Conservation (phyloP, 2,888 invertebrate genomes). For the Scrobipalpa costella region DNA sequence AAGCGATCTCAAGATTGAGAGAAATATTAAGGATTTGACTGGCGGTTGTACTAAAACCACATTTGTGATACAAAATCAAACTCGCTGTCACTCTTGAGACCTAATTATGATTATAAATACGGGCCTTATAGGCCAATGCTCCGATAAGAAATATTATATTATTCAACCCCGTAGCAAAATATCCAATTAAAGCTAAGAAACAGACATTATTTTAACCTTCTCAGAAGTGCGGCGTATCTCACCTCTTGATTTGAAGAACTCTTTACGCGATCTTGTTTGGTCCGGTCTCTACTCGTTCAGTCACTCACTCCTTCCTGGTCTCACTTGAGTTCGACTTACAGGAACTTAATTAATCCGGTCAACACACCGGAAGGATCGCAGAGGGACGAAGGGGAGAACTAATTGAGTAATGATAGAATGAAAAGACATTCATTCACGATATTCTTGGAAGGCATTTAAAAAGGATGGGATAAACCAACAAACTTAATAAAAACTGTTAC, state of each 20-base stretch:
- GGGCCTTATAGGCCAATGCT: no score
- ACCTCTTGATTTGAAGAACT: background rate
- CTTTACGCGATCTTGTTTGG: background rate
- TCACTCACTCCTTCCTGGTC: slow-evolving; percentile 14
- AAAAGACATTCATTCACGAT: background rate
- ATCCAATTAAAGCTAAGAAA: background rate
- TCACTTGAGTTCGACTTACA: background rate
- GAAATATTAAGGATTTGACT: no score
- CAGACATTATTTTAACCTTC: background rate
- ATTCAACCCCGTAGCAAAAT: background rate
- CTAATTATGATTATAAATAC: no score
- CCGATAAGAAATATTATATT: no score
- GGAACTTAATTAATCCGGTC: slow-evolving; percentile 8
- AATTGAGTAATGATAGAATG: background rate
- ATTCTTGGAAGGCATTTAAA: no score
- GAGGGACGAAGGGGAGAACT: background rate
- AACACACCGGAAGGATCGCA: background rate
- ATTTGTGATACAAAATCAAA: no score
- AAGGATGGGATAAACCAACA: no score
- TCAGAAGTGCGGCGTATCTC: background rate
- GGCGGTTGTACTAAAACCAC: no score
- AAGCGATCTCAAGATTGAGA: no score
- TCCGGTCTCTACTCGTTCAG: slow-evolving; percentile 8
- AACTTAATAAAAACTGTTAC: no score
- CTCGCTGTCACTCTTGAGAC: no score